Conservation (phyloP, 1,140 invertebrate species). For the Cylas formicarius region DNA sequence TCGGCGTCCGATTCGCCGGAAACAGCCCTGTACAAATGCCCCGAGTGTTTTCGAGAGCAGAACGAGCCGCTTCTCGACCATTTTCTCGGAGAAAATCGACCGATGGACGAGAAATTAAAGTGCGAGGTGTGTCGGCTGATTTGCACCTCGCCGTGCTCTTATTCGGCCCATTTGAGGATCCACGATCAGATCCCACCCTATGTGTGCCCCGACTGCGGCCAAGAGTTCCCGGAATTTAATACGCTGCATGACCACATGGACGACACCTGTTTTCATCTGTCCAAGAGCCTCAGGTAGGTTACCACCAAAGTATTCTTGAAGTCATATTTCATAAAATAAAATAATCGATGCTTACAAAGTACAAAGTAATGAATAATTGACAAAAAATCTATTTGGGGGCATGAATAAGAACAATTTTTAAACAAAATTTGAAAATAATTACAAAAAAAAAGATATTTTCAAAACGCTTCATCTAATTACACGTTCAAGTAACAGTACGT, state of each 20-base stretch:
- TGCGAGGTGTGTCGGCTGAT: conserved; percentile 43
- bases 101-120: conserved; percentile 20
- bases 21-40: conserved; percentile 18
- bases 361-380: too few relatives aligned
- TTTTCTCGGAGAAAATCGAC: conserved; percentile 26
- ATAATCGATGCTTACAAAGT: too few relatives aligned
- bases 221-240: conserved; percentile 34
- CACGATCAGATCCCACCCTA: conserved; percentile 43
- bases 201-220: conserved; percentile 49
- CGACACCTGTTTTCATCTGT: conserved; percentile 46
- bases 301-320: too few relatives aligned
- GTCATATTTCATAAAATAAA: not conserved
- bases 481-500: too few relatives aligned
- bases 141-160: conserved; percentile 42
- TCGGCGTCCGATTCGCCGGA: not conserved
- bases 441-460: too few relatives aligned
- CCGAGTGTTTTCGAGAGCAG: conserved; percentile 26
- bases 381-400: too few relatives aligned
- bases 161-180: conserved; percentile 43
- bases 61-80: conserved; percentile 18
- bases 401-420: too few relatives aligned
- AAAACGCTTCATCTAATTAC: too few relatives aligned
- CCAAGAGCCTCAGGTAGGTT: conserved; percentile 36
- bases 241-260: conserved; percentile 45
- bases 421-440: too few relatives aligned